These are phyloP conservation scores for Chroicocephalus ridibundus DNA, from an alignment of 2,113 vertebrate genomes.

Conservation along the genomic window DNA sequence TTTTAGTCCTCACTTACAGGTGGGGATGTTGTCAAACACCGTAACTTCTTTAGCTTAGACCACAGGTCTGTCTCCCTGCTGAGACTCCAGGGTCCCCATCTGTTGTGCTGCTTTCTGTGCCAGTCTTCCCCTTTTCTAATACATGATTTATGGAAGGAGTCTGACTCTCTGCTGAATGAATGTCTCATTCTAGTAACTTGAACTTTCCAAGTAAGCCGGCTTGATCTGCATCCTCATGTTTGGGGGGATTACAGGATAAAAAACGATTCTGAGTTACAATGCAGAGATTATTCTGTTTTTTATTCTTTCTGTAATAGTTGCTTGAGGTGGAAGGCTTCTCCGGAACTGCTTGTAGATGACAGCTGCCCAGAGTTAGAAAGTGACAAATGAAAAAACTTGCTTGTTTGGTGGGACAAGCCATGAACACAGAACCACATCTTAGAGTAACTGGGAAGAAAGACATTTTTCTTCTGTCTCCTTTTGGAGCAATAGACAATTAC, in stretches of 20 bases:
- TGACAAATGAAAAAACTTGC: background rate
- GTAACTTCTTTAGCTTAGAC: background rate
- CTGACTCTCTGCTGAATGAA: background rate
- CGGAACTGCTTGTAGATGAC: background rate
- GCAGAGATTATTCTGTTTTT: background rate
- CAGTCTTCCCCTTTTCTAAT: background rate
- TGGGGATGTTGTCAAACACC: background rate
- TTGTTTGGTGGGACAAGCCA: background rate
- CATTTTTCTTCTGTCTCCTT: conserved; percentile 10
- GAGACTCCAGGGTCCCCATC: fast-evolving
- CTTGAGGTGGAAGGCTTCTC: background rate
- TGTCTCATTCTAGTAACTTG: background rate
- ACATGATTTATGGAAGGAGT: background rate
- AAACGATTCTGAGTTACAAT: background rate
- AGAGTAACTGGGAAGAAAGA: background rate
- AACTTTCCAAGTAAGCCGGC: background rate
- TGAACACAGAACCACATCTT: background rate
- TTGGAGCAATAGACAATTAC: conserved; percentile 7
- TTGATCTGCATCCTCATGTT: background rate
- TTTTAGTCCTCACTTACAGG: background rate
- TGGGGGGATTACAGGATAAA: background rate
- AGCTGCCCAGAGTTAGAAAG: background rate
- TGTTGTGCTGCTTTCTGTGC: background rate
- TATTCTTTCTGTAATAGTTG: background rate
- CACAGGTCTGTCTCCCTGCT: background rate